Evolutionary conservation across 64 coral and sea anemone species (phyloP).

Genomic region (Montipora capricornis): DNA sequence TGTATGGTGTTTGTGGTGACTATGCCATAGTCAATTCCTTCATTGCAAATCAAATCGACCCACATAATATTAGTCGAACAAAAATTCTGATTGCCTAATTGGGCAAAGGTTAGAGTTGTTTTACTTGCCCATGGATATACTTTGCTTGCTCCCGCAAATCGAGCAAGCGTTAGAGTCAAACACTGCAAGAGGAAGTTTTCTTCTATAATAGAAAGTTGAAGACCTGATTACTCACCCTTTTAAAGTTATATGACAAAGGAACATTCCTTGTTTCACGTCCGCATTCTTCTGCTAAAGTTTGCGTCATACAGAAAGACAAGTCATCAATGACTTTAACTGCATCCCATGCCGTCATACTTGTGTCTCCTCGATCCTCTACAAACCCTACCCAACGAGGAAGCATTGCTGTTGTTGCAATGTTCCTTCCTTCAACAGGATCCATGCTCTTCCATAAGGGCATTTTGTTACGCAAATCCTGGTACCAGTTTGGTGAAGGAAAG

Average conservation of each 20-base stretch:
- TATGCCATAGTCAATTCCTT: no score
- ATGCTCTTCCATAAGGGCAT: slow-evolving; percentile 42
- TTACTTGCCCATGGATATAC: no score
- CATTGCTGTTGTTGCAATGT: slow-evolving; percentile 61
- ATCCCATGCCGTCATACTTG: slow-evolving; percentile 30
- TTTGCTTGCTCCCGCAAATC: no score
- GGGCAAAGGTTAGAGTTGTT: no score
- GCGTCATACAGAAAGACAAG: slow-evolving; percentile 43
- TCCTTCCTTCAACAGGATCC: slow-evolving; percentile 38
- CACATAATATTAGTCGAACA: no score
- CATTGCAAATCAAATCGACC: no score
- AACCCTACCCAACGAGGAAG: slow-evolving; percentile 60
- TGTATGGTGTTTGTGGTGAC: no score
- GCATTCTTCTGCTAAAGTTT: neutral
- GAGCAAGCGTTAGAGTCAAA: no score
- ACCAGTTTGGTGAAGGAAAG: slow-evolving; percentile 6
- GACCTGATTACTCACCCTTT: neutral
- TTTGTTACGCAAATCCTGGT: slow-evolving; percentile 9
- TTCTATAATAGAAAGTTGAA: no score
- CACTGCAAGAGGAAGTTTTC: no score
- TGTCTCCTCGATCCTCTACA: neutral
- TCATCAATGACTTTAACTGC: neutral
- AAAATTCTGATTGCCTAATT: no score
- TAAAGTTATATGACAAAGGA: neutral
- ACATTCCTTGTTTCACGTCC: neutral